Evolutionary conservation across 2,797 vertebrate genomes (phyloP).

Genomic region (Neosilurus hyrtlii): DNA sequence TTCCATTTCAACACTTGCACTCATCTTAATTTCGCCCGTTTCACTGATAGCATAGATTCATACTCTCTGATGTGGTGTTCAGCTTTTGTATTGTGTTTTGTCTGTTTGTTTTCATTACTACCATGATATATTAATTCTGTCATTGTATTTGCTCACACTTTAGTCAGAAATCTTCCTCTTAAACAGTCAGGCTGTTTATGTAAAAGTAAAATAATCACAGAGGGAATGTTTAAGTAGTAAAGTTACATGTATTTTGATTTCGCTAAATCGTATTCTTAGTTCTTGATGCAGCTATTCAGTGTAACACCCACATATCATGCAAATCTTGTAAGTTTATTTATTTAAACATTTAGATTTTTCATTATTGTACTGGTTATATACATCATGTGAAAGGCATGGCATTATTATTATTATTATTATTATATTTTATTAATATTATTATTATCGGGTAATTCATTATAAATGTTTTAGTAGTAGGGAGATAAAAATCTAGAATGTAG

Average conservation of each 20-base stretch:
- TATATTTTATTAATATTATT: not conserved
- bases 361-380: not conserved
- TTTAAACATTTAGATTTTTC: not conserved
- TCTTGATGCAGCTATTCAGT: too few species aligned
- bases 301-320: too few species aligned
- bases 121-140: not conserved
- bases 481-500: not conserved
- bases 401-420: constrained; percentile 7
- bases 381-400: not conserved
- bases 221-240: not conserved
- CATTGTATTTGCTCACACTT: constrained; percentile 6
- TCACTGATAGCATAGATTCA: not conserved
- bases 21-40: not conserved
- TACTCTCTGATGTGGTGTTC: not conserved
- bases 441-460: not conserved
- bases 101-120: not conserved
- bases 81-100: not conserved
- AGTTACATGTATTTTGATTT: not conserved
- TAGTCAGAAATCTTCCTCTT: not conserved
- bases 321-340: not conserved
- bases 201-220: constrained; percentile 1
- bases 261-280: not conserved
- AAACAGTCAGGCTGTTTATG: not conserved
- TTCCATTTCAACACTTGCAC: constrained; percentile 18
- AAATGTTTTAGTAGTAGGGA: not conserved